Evolutionary conservation across 2,888 invertebrate genomes (phyloP), one percentile per base, ranked within the genome.

Genomic region (Formica aserva): DNA sequence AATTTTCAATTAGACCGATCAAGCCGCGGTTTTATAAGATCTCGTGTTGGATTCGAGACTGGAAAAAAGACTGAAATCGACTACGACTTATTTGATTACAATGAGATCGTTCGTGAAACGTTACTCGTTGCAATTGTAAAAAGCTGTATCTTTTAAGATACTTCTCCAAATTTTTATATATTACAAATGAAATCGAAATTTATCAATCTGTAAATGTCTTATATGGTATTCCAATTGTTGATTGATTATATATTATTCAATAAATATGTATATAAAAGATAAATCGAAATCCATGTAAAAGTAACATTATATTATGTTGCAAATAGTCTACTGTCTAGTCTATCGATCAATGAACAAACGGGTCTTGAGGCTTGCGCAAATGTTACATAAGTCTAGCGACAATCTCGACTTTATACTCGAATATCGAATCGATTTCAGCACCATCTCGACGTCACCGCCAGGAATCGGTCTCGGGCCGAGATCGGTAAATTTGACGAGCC

Each of bases 361-460:
- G n/a, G 22, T 18, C 3, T 9, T 13, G 52, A 38, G 22, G 52
- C 13, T 38, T 26, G 52, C 38, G n/a, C 29, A 65, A 48, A 18
- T 55, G 29, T 48, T 81, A 29, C n/a, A 32, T 18, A 32, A 78
- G 32, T 1, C 41, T 55, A 78, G 32, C 15, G 32, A 32, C 45
- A 57, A 26, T 60, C 78, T 22, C 45, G 76, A 1, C 76, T 13
- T 48, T 22, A 35, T 35, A 75, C 72, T 81, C 60, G 74, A 55
- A 65, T 80, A 69, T 86, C 77, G 63, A 75, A 85, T 83, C 88
- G 88, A 87, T 82, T 63, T 72, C 87, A 92, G 92, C 93, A 91
- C 93, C 93, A 93, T 93, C 93, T 93, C 91, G 91, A 89, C 80
- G 92, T 87, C 86, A 76, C 84, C 48, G 67, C 75, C 69, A 80